phyloP scores from a whole-genome alignment of 2,888 invertebrate genomes.

The Scaptomyza caliginosa region DNA sequence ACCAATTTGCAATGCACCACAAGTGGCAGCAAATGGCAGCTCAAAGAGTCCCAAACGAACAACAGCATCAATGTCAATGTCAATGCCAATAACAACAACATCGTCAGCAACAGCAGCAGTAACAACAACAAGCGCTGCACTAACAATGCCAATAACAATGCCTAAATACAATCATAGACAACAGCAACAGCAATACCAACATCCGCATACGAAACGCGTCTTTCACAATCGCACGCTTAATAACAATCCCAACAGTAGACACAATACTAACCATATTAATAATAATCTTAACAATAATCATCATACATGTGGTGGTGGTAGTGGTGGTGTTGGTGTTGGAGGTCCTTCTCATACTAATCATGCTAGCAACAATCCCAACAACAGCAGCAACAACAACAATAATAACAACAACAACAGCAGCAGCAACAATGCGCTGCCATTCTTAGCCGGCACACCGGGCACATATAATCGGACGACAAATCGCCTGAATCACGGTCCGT shows the following conservation, averaged over 20 bases:
- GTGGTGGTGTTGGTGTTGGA: background rate
- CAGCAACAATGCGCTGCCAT: constrained; percentile 55
- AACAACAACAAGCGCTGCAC: background rate
- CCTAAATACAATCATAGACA: constrained; percentile 28
- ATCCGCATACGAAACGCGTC: constrained; percentile 49
- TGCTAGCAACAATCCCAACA: constrained; percentile 11
- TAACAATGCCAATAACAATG: constrained; percentile 9
- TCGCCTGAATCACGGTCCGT: constrained; percentile 76
- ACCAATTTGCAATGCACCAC: constrained; percentile 71
- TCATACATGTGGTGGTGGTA: constrained; percentile 59
- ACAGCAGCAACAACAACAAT: constrained; percentile 14
- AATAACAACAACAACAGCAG: constrained; percentile 27
- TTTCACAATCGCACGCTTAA: constrained; percentile 73
- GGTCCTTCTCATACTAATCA: background rate
- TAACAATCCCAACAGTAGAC: constrained; percentile 75
- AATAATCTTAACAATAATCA: constrained; percentile 28
- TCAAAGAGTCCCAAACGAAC: constrained; percentile 63
- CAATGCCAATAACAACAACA: constrained; percentile 11
- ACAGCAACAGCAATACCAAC: constrained; percentile 27
- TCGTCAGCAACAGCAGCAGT: constrained; percentile 2
- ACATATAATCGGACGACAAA: constrained; percentile 75
- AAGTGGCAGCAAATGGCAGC: constrained; percentile 75
- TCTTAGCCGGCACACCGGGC: constrained; percentile 67
- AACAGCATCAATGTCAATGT: constrained; percentile 7
- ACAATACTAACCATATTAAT: constrained; percentile 63